Percentiles rank a stretch among this genome's conserved stretches.
These are phyloP conservation scores for Epicauta chinensis DNA, from an alignment of 1,140 invertebrate genomes.

Conservation along the genomic window DNA sequence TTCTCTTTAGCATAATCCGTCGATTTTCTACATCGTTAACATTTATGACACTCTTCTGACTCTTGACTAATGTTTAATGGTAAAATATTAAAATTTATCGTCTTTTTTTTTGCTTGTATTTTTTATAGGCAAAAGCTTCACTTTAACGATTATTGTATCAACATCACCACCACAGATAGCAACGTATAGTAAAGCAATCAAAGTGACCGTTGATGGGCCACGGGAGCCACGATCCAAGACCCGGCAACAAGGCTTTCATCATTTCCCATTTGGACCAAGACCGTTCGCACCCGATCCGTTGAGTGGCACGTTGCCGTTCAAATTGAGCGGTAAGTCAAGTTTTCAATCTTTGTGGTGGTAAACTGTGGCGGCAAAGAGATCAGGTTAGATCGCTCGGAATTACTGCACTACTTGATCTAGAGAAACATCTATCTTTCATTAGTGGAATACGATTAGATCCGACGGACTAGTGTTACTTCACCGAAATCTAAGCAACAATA, in stretches of 20 bases:
- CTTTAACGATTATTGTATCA: constrained; percentile 89
- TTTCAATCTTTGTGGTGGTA: too few species aligned
- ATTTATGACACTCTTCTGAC: not conserved
- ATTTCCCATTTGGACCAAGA: constrained; percentile 75
- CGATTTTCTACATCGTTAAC: constrained; percentile 10
- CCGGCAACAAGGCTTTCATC: constrained; percentile 77
- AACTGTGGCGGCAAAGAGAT: too few species aligned
- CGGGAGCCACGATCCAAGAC: constrained; percentile 93
- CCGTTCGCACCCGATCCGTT: constrained; percentile 73
- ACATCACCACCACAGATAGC: constrained; percentile 89
- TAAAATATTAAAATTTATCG: not conserved
- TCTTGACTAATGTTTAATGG: not conserved
- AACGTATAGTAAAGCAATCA: constrained; percentile 92
- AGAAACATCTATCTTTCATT: too few species aligned
- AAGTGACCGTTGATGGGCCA: constrained; percentile 97
- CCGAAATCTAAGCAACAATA: too few species aligned
- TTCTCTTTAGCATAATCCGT: constrained; percentile 9
- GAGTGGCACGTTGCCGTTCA: constrained; percentile 73
- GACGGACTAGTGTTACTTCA: too few species aligned
- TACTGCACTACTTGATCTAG: too few species aligned
- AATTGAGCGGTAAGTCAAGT: constrained; percentile 67
- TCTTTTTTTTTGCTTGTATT: not conserved
- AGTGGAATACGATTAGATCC: too few species aligned
- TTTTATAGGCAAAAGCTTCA: constrained; percentile 89
- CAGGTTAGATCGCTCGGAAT: too few species aligned